These are phyloP conservation scores for Peromyscus nudipes DNA, from an alignment of 2,797 vertebrate species.

Conservation along the genomic window DNA sequence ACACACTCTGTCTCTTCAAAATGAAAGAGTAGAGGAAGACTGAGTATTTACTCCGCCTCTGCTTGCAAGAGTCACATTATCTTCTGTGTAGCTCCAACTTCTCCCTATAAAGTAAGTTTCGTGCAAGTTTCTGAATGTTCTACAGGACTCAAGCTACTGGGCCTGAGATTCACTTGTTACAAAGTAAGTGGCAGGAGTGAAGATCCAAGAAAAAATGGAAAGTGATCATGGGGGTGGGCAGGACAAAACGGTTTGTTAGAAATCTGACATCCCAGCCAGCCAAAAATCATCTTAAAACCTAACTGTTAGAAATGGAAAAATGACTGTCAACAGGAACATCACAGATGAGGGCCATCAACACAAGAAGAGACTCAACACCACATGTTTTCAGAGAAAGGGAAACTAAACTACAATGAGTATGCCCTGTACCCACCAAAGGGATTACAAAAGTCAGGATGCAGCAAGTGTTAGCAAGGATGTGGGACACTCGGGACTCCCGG, in stretches of 20 bases:
- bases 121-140: constrained; percentile 52
- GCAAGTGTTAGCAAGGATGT: not conserved
- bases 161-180: constrained; percentile 30
- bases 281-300: not conserved
- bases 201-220: constrained; percentile 7
- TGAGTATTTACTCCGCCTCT: not conserved
- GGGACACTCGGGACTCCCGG: not conserved
- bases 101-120: constrained; percentile 7
- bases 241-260: not conserved
- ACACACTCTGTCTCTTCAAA: not conserved
- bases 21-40: not conserved
- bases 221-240: not conserved
- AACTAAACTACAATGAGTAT: not conserved
- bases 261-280: not conserved
- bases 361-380: not conserved
- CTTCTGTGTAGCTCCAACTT: not conserved
- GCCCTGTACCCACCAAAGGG: not conserved
- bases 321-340: not conserved
- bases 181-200: not conserved
- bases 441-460: constrained; percentile 51
- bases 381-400: not conserved
- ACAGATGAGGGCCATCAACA: constrained; percentile 7
- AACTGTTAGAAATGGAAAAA: constrained; percentile 46
- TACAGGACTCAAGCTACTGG: not conserved
- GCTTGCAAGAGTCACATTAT: not conserved